phyloP scores from a whole-genome alignment of 2,888 invertebrate species.

The Macrophya alboannulata region DNA sequence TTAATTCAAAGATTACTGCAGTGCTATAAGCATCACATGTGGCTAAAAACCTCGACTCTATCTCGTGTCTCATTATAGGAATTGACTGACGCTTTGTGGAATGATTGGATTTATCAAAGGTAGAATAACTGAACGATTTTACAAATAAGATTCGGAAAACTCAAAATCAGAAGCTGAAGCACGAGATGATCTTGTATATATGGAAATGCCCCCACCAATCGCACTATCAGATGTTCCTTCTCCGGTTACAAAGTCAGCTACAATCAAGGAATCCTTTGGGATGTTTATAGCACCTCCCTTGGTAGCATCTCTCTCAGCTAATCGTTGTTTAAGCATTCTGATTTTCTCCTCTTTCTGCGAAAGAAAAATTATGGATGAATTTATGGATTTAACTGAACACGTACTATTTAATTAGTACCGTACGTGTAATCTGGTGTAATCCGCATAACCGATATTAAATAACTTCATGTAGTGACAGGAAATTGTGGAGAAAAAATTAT shows the following conservation, averaged over 20 bases:
- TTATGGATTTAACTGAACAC: not conserved
- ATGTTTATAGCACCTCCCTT: slow-evolving; percentile 78
- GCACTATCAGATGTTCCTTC: slow-evolving; percentile 92
- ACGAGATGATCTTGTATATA: slow-evolving; percentile 91
- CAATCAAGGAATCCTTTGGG: slow-evolving; percentile 87
- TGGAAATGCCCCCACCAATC: slow-evolving; percentile 86
- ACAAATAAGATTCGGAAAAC: slow-evolving; percentile 94
- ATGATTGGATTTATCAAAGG: not conserved
- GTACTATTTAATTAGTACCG: not conserved
- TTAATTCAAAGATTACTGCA: not conserved
- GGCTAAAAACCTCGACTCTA: not conserved
- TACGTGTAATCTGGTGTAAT: not conserved
- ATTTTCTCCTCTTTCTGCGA: slow-evolving; percentile 95
- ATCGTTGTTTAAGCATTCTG: slow-evolving; percentile 89
- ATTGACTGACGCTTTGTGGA: slow-evolving; percentile 1
- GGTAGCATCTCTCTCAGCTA: slow-evolving; percentile 89
- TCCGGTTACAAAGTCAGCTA: slow-evolving; percentile 89
- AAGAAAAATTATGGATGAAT: slow-evolving; percentile 51
- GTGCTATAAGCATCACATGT: not conserved
- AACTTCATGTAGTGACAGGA: not conserved
- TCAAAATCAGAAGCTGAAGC: slow-evolving; percentile 94
- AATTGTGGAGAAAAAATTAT: no score
- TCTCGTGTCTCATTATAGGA: not conserved
- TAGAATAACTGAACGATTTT: slow-evolving; percentile 68
- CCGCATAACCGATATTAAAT: not conserved